phyloP scores from a whole-genome alignment of 2,888 invertebrate species.

The Hoplodrina blanda region DNA sequence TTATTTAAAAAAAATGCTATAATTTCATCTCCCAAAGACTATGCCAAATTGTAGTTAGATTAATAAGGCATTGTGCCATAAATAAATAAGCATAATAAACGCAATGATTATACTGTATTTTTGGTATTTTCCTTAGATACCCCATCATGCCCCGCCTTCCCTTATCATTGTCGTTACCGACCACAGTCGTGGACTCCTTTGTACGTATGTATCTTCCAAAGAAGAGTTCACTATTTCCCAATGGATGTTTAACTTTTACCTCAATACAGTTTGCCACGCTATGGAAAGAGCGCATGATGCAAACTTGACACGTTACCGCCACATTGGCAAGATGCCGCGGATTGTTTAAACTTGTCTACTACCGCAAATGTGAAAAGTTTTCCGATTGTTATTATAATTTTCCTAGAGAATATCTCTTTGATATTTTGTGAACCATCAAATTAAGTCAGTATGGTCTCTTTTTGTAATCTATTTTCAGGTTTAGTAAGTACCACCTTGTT shows the following conservation, averaged over 20 bases:
- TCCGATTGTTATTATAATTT: conserved; percentile 1
- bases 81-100: too few species aligned
- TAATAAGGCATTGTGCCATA: too few species aligned
- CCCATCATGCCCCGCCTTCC: too few species aligned
- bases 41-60: too few species aligned
- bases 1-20: too few species aligned
- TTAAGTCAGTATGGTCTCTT: not conserved
- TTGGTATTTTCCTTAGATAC: too few species aligned
- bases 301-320: conserved; percentile 16
- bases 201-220: not conserved
- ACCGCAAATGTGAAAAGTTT: conserved; percentile 16
- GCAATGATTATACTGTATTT: too few species aligned
- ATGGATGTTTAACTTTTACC: conserved; percentile 20
- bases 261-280: conserved; percentile 1
- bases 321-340: conserved; percentile 13
- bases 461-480: not conserved
- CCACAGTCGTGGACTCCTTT: not conserved
- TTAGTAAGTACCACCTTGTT: not conserved
- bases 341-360: conserved; percentile 37
- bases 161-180: not conserved
- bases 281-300: not conserved
- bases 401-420: not conserved
- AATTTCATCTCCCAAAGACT: too few species aligned
- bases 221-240: conserved; percentile 18
- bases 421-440: not conserved